Evolutionary conservation across 2,113 vertebrate species (phyloP).

Genomic region (Paramormyrops kingsleyae): DNA sequence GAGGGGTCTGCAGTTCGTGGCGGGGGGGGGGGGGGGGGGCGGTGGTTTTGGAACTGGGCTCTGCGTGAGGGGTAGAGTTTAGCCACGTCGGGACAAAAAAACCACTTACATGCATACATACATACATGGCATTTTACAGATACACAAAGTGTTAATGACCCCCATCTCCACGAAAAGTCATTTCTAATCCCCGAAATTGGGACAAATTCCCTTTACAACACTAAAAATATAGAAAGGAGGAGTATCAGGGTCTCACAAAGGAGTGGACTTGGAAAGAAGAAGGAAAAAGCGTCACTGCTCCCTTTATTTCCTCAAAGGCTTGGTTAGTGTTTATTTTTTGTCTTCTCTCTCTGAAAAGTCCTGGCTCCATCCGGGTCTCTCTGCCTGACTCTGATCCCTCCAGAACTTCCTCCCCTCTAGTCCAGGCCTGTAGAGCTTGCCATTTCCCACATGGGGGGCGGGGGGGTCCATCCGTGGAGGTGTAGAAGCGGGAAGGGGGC

Average conservation of each 20-base stretch:
- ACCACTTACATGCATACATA: slow-evolving; percentile 91
- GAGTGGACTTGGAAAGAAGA: slow-evolving; percentile 63
- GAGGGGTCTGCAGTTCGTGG: slow-evolving; percentile 31
- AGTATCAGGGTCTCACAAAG: slow-evolving; percentile 86
- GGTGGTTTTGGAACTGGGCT: slow-evolving; percentile 7
- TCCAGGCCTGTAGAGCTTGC: slow-evolving; percentile 82
- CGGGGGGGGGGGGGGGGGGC: background rate
- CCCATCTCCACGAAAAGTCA: slow-evolving; percentile 80
- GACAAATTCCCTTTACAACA: slow-evolving; percentile 96
- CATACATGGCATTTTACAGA: slow-evolving; percentile 99
- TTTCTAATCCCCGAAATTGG: slow-evolving; percentile 65
- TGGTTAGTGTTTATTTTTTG: slow-evolving; percentile 78
- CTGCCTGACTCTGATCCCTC: slow-evolving; percentile 45
- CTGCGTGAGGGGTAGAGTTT: slow-evolving; percentile 54
- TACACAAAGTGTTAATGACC: slow-evolving; percentile 96
- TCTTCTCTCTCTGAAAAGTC: slow-evolving; percentile 61
- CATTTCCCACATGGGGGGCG: slow-evolving; percentile 66
- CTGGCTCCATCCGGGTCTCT: slow-evolving; percentile 59
- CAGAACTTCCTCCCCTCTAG: slow-evolving; percentile 71
- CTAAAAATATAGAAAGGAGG: slow-evolving; percentile 97
- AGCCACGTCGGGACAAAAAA: slow-evolving; percentile 90
- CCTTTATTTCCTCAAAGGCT: slow-evolving; percentile 85
- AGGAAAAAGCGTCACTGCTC: slow-evolving; percentile 64
- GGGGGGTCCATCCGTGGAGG: slow-evolving; percentile 48
- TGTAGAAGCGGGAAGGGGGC: slow-evolving; percentile 63